Base-by-base conservation (phyloP, 2,888 invertebrate genomes). In the Colletes collaris region DNA sequence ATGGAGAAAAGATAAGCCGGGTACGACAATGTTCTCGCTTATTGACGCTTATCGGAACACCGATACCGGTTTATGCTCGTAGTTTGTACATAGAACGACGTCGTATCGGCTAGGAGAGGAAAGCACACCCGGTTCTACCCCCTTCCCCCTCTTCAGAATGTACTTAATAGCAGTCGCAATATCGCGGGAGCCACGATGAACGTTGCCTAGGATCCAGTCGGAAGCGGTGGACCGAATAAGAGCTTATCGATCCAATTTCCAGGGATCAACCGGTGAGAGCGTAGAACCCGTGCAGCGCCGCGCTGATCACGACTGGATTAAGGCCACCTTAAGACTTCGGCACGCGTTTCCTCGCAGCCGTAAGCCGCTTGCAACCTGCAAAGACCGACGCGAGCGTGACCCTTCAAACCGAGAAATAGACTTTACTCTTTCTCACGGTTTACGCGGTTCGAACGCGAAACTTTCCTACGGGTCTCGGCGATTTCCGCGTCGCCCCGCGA, bases 181-280 rank as follows among this genome's bases (percentile, higher is more conserved):
- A 71, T 70, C 66, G 58, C 46, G 64, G 72, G 44, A 64, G 67
- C 49, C 16, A 49, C 69, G 50, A 46, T 16, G 77, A 73, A 56
- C 64, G 35, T 66, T 65, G 44, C 50, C 37, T n/a, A 53, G 16
- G 58, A 79, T 74, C 71, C 68, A 59, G 75, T 64, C 35, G 35
- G 59, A 62, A 56, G 50, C 79, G 73, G 68, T 76, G 65, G 65
- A 85, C 76, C 82, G 76, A 85, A 80, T 73, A 76, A 75, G 85
- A 86, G 86, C 83, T 86, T 86, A 86, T 86, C 86, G 86, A 86
- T 86, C 85, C 86, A 86, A 86, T 86, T 85, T 86, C 83, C 67
- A 72, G 71, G 87, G 87, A 86, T 86, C 87, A 86, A 78, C 69
- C 63, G 68, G 73, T 60, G 73, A 52, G 74, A 83, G 80, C 76